phyloP scores from a whole-genome alignment of 2,113 vertebrate species.

The Leptobrachium leishanense region DNA sequence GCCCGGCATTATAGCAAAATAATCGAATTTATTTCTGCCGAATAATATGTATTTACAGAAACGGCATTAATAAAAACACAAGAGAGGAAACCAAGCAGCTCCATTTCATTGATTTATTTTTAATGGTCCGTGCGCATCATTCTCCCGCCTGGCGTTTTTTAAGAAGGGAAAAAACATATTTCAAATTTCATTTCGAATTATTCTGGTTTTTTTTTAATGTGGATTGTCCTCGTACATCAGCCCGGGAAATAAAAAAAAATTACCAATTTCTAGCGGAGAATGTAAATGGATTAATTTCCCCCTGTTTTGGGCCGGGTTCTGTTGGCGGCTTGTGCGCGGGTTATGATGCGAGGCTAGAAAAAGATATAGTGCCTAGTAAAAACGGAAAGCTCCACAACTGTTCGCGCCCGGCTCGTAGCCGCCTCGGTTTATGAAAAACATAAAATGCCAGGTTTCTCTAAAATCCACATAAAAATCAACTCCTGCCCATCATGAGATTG shows the following conservation, averaged over 20 bases:
- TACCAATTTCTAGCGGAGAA: not conserved
- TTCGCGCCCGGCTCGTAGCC: not conserved
- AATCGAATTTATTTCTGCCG: conserved; percentile 14
- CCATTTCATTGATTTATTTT: not conserved
- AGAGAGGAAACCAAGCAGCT: not conserved
- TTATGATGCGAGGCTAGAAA: conserved; percentile 34
- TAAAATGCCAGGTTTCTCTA: conserved; percentile 36
- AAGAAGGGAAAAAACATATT: not conserved
- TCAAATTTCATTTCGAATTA: not conserved
- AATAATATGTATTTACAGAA: conserved; percentile 31
- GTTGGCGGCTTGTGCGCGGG: conserved; percentile 1
- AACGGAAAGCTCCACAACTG: conserved; percentile 15
- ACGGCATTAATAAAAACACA: conserved; percentile 9
- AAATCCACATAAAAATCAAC: conserved; percentile 9
- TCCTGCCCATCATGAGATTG: no score
- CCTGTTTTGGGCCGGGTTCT: not conserved
- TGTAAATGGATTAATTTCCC: conserved; percentile 2
- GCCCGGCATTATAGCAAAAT: conserved; percentile 20
- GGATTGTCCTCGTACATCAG: not conserved
- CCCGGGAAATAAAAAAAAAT: not conserved
- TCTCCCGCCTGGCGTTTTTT: not conserved
- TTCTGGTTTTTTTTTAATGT: not conserved
- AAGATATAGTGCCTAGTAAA: conserved; percentile 39
- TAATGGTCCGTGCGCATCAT: not conserved
- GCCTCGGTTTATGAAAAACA: conserved; percentile 33